phyloP scores from a whole-genome alignment of 2,888 invertebrate genomes.

The Aromia moschata region DNA sequence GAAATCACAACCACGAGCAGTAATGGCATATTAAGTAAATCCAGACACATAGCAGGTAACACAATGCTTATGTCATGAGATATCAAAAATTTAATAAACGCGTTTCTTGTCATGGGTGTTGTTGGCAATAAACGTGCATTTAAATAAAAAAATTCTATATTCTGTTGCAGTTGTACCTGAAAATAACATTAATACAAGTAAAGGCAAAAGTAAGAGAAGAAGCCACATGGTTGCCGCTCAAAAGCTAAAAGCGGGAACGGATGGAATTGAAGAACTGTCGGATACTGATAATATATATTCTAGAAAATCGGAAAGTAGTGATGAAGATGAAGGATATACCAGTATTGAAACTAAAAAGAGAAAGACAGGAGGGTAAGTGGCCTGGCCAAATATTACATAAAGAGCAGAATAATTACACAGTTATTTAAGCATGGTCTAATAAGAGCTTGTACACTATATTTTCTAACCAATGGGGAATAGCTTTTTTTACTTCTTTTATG shows the following conservation, averaged over 20 bases:
- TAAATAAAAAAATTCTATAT: background rate
- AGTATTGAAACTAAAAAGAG: background rate
- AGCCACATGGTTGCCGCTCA: background rate
- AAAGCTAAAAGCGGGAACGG: background rate
- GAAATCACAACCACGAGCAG: background rate
- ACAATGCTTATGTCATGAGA: too few relatives aligned
- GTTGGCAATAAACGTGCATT: background rate
- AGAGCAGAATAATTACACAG: too few relatives aligned
- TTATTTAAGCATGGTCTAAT: too few relatives aligned
- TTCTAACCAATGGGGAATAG: too few relatives aligned
- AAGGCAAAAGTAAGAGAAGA: background rate
- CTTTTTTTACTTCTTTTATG: too few relatives aligned
- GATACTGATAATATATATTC: background rate
- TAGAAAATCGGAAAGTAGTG: background rate
- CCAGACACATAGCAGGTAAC: too few relatives aligned
- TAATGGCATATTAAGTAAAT: background rate
- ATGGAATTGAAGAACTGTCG: background rate
- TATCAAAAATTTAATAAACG: too few relatives aligned
- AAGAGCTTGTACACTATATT: too few relatives aligned
- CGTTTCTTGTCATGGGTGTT: too few relatives aligned
- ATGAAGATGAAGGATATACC: background rate
- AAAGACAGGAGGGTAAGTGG: too few relatives aligned
- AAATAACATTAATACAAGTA: background rate
- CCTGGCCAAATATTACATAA: too few relatives aligned
- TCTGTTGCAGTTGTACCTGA: background rate